Percentiles rank a stretch among this genome's conserved stretches.
Evolutionary conservation across 1,140 invertebrate species (phyloP).

Genomic region (Octopus sinensis): DNA sequence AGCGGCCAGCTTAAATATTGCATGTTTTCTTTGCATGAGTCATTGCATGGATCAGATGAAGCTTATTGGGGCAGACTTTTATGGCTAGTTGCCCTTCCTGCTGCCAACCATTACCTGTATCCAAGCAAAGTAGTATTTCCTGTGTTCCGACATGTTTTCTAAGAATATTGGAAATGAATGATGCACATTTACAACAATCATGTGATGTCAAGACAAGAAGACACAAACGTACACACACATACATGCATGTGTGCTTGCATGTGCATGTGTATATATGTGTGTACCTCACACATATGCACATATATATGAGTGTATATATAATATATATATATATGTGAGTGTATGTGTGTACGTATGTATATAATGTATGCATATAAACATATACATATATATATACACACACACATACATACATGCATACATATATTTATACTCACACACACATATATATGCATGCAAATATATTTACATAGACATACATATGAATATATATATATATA

Average conservation of each 20-base stretch:
- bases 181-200: too few species aligned
- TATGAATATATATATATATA: background rate
- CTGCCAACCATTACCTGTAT: too few species aligned
- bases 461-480: background rate
- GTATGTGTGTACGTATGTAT: background rate
- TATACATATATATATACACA: background rate
- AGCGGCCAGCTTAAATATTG: too few species aligned
- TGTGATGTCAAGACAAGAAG: background rate
- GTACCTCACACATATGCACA: background rate
- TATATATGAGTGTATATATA: background rate
- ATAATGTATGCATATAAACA: background rate
- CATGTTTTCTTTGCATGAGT: too few species aligned
- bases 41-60: too few species aligned
- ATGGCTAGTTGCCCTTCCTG: too few species aligned
- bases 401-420: background rate
- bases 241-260: background rate
- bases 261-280: background rate
- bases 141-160: too few species aligned
- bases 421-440: background rate
- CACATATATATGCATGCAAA: background rate
- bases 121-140: too few species aligned
- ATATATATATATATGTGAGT: background rate
- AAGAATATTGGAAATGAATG: too few species aligned
- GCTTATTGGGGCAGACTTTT: too few species aligned
- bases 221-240: background rate